phyloP scores from a whole-genome alignment of 2,888 invertebrate species.

The Campopleginae sp. region DNA sequence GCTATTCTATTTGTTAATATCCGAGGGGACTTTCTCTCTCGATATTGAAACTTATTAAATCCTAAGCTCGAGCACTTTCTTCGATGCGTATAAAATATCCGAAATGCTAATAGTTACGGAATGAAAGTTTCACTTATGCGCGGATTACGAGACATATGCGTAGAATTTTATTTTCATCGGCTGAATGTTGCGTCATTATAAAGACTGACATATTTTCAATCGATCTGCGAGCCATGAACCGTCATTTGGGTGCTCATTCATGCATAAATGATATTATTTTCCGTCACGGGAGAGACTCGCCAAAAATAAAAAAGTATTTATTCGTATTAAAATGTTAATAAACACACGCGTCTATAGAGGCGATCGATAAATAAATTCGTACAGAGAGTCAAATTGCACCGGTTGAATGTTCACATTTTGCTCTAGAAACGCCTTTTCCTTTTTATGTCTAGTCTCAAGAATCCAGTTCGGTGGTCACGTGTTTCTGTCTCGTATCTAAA shows the following conservation, averaged over 20 bases:
- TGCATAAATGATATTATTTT: constrained; percentile 30
- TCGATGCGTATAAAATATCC: constrained; percentile 14
- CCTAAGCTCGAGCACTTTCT: constrained; percentile 10
- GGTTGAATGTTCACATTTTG: constrained; percentile 35
- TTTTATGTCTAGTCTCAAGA: constrained; percentile 59
- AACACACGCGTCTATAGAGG: neutral
- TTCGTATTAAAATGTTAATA: neutral
- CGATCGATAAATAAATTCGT: neutral
- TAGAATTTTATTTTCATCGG: constrained; percentile 1
- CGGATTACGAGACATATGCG: neutral
- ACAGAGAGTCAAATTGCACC: constrained; percentile 26
- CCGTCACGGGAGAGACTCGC: constrained; percentile 11
- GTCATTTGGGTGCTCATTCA: constrained; percentile 17
- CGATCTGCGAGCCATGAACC: neutral
- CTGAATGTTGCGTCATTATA: neutral
- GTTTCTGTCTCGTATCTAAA: constrained; percentile 21
- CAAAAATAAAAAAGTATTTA: constrained; percentile 6
- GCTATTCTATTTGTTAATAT: neutral
- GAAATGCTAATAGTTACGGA: constrained; percentile 21
- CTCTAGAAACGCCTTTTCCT: constrained; percentile 61
- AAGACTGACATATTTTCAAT: constrained; percentile 9
- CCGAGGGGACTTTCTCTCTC: constrained; percentile 5
- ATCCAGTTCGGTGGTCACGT: constrained; percentile 52
- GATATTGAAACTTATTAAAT: constrained; percentile 1
- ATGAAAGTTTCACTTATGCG: constrained; percentile 20